Conservation (phyloP, 2,113 vertebrate species). For the Fregata magnificens region DNA sequence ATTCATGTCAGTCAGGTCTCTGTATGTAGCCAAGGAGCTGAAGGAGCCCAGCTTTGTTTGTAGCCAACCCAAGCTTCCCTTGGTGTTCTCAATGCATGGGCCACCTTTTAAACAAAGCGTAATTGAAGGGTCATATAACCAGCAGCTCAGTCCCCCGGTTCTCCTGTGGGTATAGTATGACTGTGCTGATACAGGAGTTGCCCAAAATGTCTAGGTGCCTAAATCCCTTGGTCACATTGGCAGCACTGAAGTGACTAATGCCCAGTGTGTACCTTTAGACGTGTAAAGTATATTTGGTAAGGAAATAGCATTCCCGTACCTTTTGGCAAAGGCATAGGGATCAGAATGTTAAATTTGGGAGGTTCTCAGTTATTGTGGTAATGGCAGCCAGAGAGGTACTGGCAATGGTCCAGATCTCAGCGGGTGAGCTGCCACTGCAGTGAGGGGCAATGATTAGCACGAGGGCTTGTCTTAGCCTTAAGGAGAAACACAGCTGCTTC, state of each 20-base stretch:
- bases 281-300: neutral
- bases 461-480: neutral
- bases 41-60: neutral
- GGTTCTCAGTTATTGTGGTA: neutral
- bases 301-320: neutral
- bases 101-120: neutral
- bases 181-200: neutral
- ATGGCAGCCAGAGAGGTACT: neutral
- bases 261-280: neutral
- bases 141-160: neutral
- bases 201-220: neutral
- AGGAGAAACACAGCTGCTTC: neutral
- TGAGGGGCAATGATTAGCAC: neutral
- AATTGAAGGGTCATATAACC: neutral
- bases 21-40: neutral
- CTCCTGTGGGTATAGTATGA: neutral
- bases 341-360: neutral
- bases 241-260: neutral
- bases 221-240: rapidly evolving
- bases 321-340: neutral
- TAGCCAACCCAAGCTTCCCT: slow-evolving; percentile 6
- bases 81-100: neutral
- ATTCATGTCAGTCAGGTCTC: neutral
- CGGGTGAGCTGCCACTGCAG: neutral
- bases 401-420: neutral